Percentiles rank a stretch among this genome's conserved stretches.
Evolutionary conservation across 2,888 invertebrate species (phyloP).

Genomic region (Phaedon cochleariae): DNA sequence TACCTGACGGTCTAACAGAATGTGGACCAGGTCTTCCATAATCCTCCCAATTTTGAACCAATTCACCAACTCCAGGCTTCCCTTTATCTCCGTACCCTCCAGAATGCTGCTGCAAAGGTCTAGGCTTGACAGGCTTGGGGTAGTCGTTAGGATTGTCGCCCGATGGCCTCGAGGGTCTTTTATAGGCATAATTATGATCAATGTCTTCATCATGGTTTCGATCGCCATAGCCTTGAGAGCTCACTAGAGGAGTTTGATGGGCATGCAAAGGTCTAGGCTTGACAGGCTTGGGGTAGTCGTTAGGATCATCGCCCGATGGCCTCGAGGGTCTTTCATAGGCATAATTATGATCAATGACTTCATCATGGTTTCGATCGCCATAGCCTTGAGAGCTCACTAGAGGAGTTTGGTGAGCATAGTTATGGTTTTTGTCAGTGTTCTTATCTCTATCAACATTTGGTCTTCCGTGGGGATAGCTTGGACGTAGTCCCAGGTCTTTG

Average conservation of each 20-base stretch:
- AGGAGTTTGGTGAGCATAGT: neutral
- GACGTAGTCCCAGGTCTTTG: neutral
- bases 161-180: neutral
- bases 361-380: too few species aligned
- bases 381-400: neutral
- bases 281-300: neutral
- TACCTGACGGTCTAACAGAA: neutral
- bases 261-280: neutral
- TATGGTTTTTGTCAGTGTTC: too few species aligned
- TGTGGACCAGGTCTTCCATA: neutral
- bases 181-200: neutral
- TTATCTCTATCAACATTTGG: neutral
- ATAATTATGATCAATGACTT: neutral
- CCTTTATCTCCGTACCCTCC: neutral
- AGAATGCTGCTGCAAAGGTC: neutral
- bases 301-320: neutral
- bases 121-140: constrained; percentile 2
- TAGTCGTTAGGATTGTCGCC: neutral
- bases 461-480: neutral
- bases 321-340: neutral
- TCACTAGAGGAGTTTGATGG: neutral
- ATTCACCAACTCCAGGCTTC: neutral
- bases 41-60: neutral
- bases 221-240: constrained; percentile 10
- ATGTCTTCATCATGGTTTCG: neutral